Percentiles rank a stretch among this genome's conserved stretches.
Conservation (phyloP, 2,113 vertebrate species). For the Odontesthes bonariensis region DNA sequence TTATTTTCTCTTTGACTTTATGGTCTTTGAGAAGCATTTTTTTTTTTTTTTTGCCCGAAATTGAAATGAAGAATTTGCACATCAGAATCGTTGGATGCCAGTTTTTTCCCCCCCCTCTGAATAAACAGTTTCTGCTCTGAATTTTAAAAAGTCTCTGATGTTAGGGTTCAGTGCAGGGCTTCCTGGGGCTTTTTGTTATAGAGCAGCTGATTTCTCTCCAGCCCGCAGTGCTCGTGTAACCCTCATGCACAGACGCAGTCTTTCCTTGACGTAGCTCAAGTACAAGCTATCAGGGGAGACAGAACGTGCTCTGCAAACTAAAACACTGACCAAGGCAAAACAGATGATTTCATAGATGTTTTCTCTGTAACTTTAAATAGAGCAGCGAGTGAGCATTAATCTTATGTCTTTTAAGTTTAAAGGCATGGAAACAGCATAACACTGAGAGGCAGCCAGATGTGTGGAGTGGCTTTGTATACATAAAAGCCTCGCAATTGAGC, state of each 20-base stretch:
- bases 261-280: slow-evolving; percentile 8
- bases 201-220: slow-evolving; percentile 16
- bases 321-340: slow-evolving; percentile 52
- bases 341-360: slow-evolving; percentile 74
- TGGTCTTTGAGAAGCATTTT: too few species aligned
- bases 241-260: not conserved
- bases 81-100: too few species aligned
- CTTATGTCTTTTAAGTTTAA: slow-evolving; percentile 63
- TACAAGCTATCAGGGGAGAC: slow-evolving; percentile 17
- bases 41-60: too few species aligned
- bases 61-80: too few species aligned
- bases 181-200: not conserved
- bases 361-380: slow-evolving; percentile 55
- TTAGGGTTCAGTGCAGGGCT: not conserved
- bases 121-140: not conserved
- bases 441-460: slow-evolving; percentile 68
- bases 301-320: slow-evolving; percentile 43
- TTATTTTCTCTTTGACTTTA: too few species aligned
- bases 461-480: slow-evolving; percentile 67
- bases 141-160: not conserved
- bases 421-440: slow-evolving; percentile 64
- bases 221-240: not conserved
- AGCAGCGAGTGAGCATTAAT: slow-evolving; percentile 51
- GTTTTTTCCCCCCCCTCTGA: too few species aligned
- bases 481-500: slow-evolving; percentile 72